These are phyloP conservation scores for Gymnobelideus leadbeateri DNA, from an alignment of 2,113 vertebrate genomes.

Conservation along the genomic window DNA sequence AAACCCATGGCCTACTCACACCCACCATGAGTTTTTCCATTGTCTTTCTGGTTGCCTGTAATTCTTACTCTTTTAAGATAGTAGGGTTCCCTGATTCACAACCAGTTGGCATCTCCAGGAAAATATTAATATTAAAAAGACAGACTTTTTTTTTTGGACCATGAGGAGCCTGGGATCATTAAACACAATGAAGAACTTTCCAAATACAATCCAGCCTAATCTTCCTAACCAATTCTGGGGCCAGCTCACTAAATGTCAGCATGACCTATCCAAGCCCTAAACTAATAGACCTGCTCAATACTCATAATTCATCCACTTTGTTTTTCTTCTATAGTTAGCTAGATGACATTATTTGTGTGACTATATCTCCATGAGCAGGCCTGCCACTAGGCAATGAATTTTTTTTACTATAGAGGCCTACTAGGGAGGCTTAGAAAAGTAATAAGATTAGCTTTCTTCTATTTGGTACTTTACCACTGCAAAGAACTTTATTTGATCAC, in stretches of 20 bases:
- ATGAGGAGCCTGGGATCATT: background rate
- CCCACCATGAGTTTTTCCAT: background rate
- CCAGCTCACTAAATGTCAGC: background rate
- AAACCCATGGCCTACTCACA: background rate
- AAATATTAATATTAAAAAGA: background rate
- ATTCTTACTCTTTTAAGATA: background rate
- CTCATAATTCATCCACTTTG: background rate
- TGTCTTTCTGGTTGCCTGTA: background rate
- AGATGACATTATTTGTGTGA: background rate
- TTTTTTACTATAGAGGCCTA: background rate
- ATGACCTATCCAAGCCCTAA: background rate
- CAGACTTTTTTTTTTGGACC: background rate
- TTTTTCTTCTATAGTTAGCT: background rate
- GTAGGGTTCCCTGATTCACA: background rate
- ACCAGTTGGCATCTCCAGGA: background rate
- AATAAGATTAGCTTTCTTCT: background rate
- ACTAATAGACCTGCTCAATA: background rate
- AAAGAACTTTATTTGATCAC: background rate
- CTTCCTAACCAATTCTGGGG: background rate
- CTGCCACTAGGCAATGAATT: background rate
- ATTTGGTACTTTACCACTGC: background rate
- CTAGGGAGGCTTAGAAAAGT: background rate
- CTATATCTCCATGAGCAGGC: background rate
- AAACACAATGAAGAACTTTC: background rate
- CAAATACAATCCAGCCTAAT: background rate